phyloP scores from a whole-genome alignment of 1,140 invertebrate species.

The Cylas formicarius region DNA sequence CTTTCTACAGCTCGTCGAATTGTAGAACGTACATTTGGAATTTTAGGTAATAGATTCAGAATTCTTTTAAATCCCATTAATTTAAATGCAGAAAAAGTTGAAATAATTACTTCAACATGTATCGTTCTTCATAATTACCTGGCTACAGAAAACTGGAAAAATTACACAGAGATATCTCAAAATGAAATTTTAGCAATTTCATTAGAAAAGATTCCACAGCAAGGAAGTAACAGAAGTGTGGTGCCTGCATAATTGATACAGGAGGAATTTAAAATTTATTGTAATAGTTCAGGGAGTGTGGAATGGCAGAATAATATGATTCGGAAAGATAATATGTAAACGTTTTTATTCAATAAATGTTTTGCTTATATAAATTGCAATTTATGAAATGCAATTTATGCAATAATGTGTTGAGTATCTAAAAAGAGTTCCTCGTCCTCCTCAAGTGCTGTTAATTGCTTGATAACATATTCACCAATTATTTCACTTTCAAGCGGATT shows the following conservation, averaged over 20 bases:
- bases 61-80: constrained; percentile 10
- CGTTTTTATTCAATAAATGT: too few relatives aligned
- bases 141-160: too few relatives aligned
- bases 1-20: constrained; percentile 36
- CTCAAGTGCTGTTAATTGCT: too few relatives aligned
- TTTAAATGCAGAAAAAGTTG: constrained; percentile 11
- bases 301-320: constrained; percentile 2
- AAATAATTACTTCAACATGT: constrained; percentile 11
- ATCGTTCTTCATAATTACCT: constrained; percentile 9
- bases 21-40: constrained; percentile 43
- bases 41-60: constrained; percentile 30
- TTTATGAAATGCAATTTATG: too few relatives aligned
- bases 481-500: too few relatives aligned
- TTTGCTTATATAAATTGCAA: too few relatives aligned
- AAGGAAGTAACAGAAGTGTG: constrained; percentile 7
- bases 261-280: constrained; percentile 13
- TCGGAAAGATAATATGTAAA: constrained; percentile 9
- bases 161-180: constrained; percentile 6
- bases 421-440: too few relatives aligned
- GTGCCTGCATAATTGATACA: background rate
- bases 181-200: background rate
- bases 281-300: constrained; percentile 3
- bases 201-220: constrained; percentile 4
- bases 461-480: too few relatives aligned
- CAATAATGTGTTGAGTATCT: too few relatives aligned